phyloP scores from a whole-genome alignment of 2,888 invertebrate genomes.

The Diaperis boleti region DNA sequence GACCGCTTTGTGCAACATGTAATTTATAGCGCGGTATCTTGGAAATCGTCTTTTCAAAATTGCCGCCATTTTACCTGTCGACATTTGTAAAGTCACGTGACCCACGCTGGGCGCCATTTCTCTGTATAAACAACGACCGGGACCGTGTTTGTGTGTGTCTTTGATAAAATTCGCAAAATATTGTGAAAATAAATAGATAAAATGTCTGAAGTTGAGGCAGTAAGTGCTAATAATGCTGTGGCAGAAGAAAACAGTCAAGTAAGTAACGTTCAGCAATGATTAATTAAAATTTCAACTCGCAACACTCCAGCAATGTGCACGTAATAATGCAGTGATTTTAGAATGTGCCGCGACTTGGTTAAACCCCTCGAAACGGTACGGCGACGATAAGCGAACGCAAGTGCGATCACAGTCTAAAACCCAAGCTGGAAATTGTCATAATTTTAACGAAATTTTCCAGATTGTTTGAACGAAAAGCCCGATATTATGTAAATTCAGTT shows the following conservation, averaged over 20 bases:
- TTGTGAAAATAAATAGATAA: slow-evolving; percentile 56
- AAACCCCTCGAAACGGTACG: slow-evolving; percentile 50
- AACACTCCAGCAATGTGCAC: slow-evolving; percentile 62
- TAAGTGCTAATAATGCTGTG: slow-evolving; percentile 62
- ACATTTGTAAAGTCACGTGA: slow-evolving; percentile 67
- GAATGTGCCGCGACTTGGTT: slow-evolving; percentile 60
- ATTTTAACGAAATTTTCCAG: slow-evolving; percentile 1
- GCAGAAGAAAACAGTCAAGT: slow-evolving; percentile 65
- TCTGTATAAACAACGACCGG: slow-evolving; percentile 73
- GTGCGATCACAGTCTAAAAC: slow-evolving; percentile 59
- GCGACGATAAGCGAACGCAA: slow-evolving; percentile 26
- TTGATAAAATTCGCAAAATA: slow-evolving; percentile 49
- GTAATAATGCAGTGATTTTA: slow-evolving; percentile 61
- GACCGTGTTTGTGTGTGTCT: slow-evolving; percentile 58
- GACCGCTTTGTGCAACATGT: too few species aligned
- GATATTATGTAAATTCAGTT: slow-evolving; percentile 26
- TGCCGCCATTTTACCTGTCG: slow-evolving; percentile 60
- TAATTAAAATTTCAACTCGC: slow-evolving; percentile 16
- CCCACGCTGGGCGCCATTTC: slow-evolving; percentile 75
- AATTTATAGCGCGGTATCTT: too few species aligned
- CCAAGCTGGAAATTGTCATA: slow-evolving; percentile 10
- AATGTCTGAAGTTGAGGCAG: slow-evolving; percentile 66
- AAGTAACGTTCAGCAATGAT: slow-evolving; percentile 50
- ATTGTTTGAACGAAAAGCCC: slow-evolving; percentile 1
- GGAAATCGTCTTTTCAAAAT: slow-evolving; percentile 53